These are phyloP conservation scores for Sapayoa aenigma DNA, from an alignment of 2,113 vertebrate species.

Conservation along the genomic window DNA sequence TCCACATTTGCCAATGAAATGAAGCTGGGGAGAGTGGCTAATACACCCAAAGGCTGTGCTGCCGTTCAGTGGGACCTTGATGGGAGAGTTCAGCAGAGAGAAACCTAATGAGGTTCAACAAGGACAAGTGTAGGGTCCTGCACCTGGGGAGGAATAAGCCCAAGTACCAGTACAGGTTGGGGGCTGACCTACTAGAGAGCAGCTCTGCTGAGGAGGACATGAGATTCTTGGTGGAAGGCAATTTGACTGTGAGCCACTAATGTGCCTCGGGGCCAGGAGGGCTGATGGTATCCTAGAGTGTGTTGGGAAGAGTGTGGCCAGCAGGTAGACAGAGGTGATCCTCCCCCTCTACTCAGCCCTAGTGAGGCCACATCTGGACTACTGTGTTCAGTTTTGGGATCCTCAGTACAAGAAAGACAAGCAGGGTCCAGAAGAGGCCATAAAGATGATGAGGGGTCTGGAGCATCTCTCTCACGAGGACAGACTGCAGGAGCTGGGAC, in stretches of 20 bases:
- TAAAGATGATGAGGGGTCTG: not conserved
- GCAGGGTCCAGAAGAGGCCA: not conserved
- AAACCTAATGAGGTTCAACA: not conserved
- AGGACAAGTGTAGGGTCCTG: not conserved
- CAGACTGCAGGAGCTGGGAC: rapidly evolving
- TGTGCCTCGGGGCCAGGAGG: not conserved
- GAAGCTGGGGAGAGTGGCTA: not conserved
- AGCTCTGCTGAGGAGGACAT: not conserved
- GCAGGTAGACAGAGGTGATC: not conserved
- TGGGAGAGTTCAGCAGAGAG: not conserved
- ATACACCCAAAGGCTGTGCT: not conserved
- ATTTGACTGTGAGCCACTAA: not conserved
- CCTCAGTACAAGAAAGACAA: not conserved
- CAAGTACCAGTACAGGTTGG: not conserved
- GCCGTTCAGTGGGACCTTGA: not conserved
- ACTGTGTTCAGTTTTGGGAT: not conserved
- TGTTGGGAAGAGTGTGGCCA: not conserved
- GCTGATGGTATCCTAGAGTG: not conserved
- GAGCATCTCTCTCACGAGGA: not conserved
- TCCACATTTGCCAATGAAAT: not conserved
- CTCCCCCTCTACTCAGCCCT: not conserved
- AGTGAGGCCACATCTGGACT: not conserved
- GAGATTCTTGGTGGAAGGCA: not conserved
- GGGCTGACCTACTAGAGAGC: not conserved
- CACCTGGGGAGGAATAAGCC: not conserved